A percentile compares a stretch with the other conserved stretches of the same genome.
phyloP scores from a whole-genome alignment of 2,797 vertebrate species.

The Trematomus bernacchii region DNA sequence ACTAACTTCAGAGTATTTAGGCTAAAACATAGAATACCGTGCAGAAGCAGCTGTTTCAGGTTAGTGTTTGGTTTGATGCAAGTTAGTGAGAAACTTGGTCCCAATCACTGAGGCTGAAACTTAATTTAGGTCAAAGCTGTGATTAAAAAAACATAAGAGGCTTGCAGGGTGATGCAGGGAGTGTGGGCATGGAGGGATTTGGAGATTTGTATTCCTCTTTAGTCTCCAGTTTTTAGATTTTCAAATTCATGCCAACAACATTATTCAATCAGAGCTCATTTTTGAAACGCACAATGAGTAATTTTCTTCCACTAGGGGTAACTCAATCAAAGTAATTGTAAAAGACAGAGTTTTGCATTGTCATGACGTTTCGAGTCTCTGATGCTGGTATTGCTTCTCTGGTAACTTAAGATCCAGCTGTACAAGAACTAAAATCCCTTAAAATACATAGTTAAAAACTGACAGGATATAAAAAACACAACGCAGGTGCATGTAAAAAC shows the following conservation, averaged over 20 bases:
- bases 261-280: not conserved
- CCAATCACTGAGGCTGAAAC: constrained; percentile 12
- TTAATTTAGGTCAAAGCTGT: constrained; percentile 24
- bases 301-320: too few relatives aligned
- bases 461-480: too few relatives aligned
- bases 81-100: not conserved
- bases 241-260: constrained; percentile 3
- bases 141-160: constrained; percentile 22
- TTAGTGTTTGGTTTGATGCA: not conserved
- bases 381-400: too few relatives aligned
- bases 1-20: not conserved
- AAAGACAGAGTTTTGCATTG: too few relatives aligned
- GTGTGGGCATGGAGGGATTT: constrained; percentile 1
- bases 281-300: too few relatives aligned
- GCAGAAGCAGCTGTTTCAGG: constrained; percentile 28
- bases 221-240: constrained; percentile 1
- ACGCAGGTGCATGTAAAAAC: too few relatives aligned
- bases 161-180: constrained; percentile 4
- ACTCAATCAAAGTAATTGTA: too few relatives aligned
- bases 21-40: constrained; percentile 7
- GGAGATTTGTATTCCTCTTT: not conserved
- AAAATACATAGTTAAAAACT: too few relatives aligned
- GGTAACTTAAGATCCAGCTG: too few relatives aligned
- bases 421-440: too few relatives aligned
- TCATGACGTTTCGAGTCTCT: too few relatives aligned